Evolutionary conservation across 2,797 vertebrate genomes (phyloP).

Genomic region (Sebastes steindachneri): DNA sequence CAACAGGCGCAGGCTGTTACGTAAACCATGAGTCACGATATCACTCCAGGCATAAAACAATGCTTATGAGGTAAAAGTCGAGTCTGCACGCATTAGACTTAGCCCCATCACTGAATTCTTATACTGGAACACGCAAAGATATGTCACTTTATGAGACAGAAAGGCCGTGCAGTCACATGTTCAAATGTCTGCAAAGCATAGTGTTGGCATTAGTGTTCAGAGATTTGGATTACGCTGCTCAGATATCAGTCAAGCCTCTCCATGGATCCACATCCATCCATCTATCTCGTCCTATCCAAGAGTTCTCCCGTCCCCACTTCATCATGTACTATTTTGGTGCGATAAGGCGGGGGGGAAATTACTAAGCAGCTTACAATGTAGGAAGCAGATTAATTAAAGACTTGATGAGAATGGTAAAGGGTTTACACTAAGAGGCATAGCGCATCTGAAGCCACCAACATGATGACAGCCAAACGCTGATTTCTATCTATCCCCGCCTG

Average conservation of each 20-base stretch:
- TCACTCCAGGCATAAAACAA: slow-evolving; percentile 75
- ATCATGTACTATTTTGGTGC: slow-evolving; percentile 69
- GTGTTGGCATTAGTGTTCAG: slow-evolving; percentile 21
- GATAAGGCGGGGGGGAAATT: slow-evolving; percentile 70
- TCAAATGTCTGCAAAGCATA: slow-evolving; percentile 25
- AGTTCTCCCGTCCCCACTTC: slow-evolving; percentile 35
- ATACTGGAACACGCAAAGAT: slow-evolving; percentile 27
- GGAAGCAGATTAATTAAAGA: slow-evolving; percentile 82
- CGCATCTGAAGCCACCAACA: slow-evolving; percentile 59
- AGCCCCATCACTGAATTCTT: slow-evolving; percentile 26
- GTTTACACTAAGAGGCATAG: slow-evolving; percentile 74
- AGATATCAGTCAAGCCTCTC: slow-evolving; percentile 54
- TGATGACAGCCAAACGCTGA: slow-evolving; percentile 52
- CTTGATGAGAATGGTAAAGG: slow-evolving; percentile 75
- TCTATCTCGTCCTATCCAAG: slow-evolving; percentile 19
- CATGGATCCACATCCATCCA: slow-evolving; percentile 45
- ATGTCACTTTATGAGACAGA: slow-evolving; percentile 36
- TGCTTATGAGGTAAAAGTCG: slow-evolving; percentile 76
- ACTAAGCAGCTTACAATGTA: slow-evolving; percentile 75
- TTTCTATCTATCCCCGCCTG: slow-evolving; percentile 45
- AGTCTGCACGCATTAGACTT: slow-evolving; percentile 58
- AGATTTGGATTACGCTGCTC: slow-evolving; percentile 55
- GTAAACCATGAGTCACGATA: slow-evolving; percentile 77
- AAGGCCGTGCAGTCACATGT: slow-evolving; percentile 29
- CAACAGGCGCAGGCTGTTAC: slow-evolving; percentile 66